Evolutionary conservation across 2,113 vertebrate species (phyloP).

Genomic region (Cyphomyrus discorhynchus): DNA sequence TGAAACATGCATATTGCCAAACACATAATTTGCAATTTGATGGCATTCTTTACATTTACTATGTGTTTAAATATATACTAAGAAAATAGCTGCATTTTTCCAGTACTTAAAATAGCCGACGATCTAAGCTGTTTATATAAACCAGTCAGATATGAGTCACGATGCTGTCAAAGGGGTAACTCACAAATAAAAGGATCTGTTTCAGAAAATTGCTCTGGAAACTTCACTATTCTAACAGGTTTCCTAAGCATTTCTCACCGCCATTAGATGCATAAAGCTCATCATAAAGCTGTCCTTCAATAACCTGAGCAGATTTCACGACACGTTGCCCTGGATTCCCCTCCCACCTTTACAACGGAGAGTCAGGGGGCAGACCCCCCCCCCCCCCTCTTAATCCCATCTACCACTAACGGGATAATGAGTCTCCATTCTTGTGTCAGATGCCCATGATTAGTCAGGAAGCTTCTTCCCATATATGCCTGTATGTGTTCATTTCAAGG

Average conservation of each 20-base stretch:
- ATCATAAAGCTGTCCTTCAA: not conserved
- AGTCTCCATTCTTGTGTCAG: not conserved
- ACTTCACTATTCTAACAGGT: not conserved
- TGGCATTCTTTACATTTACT: not conserved
- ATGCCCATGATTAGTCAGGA: not conserved
- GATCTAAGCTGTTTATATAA: not conserved
- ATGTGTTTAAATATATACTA: not conserved
- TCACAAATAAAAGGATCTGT: not conserved
- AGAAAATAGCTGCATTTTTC: not conserved
- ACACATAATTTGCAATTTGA: not conserved
- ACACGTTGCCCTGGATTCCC: not conserved
- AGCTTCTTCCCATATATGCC: not conserved
- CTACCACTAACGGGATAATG: constrained; percentile 62
- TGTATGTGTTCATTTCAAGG: not conserved
- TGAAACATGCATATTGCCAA: not conserved
- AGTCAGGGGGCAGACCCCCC: not conserved
- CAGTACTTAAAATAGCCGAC: not conserved
- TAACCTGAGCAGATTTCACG: not conserved
- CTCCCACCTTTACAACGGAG: not conserved
- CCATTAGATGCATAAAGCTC: not conserved
- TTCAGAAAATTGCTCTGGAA: not conserved
- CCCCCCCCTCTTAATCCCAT: constrained; percentile 57
- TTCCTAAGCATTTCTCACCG: not conserved
- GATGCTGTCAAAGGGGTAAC: not conserved
- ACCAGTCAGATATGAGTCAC: not conserved